These are phyloP conservation scores for Neoarius graeffei DNA, from an alignment of 2,113 vertebrate genomes.

Conservation along the genomic window DNA sequence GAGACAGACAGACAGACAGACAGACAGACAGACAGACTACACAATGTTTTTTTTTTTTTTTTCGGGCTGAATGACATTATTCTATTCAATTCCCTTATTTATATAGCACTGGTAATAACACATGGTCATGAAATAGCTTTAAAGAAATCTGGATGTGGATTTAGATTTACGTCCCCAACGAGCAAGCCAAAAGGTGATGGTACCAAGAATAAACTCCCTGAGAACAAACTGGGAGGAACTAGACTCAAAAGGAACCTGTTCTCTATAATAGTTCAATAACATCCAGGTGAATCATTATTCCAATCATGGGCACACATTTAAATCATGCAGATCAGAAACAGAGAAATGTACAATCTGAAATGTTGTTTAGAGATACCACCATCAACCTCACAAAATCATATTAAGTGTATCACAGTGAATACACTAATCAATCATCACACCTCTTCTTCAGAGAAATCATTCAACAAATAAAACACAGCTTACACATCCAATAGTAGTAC, in stretches of 20 bases:
- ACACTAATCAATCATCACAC: neutral
- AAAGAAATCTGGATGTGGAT: neutral
- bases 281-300: neutral
- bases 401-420: neutral
- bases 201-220: no score
- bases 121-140: neutral
- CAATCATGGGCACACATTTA: neutral
- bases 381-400: neutral
- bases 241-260: no score
- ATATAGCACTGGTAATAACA: no score
- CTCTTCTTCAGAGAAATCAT: neutral
- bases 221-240: neutral
- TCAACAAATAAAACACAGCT: slow-evolving; percentile 58
- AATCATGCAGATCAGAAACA: neutral
- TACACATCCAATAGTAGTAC: slow-evolving; percentile 98
- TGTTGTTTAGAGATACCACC: neutral
- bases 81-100: neutral
- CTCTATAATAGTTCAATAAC: neutral
- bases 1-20: no score
- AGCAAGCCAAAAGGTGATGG: no score
- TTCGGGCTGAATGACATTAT: neutral
- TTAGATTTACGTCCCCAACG: neutral
- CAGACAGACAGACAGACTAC: no score
- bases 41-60: neutral
- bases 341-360: neutral